phyloP scores from a whole-genome alignment of 2,113 vertebrate genomes.

The Hippocampus zosterae region DNA sequence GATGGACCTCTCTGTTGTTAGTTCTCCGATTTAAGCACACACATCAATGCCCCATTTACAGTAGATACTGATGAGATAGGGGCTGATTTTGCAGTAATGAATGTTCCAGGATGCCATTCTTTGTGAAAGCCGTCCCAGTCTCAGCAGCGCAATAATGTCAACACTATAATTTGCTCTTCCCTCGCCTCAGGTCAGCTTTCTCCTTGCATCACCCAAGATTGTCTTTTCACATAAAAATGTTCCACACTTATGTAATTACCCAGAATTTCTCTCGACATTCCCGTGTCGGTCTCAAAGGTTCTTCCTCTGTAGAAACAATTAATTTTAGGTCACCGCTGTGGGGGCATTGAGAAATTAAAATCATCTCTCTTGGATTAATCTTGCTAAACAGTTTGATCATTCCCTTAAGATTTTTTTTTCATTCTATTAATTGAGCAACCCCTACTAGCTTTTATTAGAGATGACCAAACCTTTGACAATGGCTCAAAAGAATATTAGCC shows the following conservation, averaged over 20 bases:
- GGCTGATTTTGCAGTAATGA: conserved; percentile 6
- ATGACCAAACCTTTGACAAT: conserved; percentile 29
- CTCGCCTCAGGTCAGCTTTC: conserved; percentile 49
- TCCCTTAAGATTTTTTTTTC: conserved; percentile 42
- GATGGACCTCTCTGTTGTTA: too few relatives aligned
- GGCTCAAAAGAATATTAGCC: background rate
- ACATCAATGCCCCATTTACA: too few relatives aligned
- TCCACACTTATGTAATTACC: conserved; percentile 64
- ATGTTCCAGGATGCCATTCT: conserved; percentile 18
- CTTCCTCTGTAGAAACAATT: conserved; percentile 65
- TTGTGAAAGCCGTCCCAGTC: conserved; percentile 19
- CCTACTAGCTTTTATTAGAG: conserved; percentile 44
- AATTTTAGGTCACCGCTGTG: conserved; percentile 70
- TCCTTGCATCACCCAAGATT: conserved; percentile 48
- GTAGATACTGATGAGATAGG: background rate
- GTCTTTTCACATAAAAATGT: conserved; percentile 45
- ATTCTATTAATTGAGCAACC: conserved; percentile 49
- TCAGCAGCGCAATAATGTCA: conserved; percentile 42
- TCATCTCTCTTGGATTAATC: conserved; percentile 62
- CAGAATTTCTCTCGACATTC: conserved; percentile 39
- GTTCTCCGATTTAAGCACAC: too few relatives aligned
- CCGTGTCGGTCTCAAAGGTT: conserved; percentile 58
- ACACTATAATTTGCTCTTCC: conserved; percentile 38
- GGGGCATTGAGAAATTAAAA: conserved; percentile 69
- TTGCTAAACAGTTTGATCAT: conserved; percentile 57